These are phyloP conservation scores for Eupithecia abbreviata DNA, from an alignment of 2,888 invertebrate species.

Conservation along the genomic window DNA sequence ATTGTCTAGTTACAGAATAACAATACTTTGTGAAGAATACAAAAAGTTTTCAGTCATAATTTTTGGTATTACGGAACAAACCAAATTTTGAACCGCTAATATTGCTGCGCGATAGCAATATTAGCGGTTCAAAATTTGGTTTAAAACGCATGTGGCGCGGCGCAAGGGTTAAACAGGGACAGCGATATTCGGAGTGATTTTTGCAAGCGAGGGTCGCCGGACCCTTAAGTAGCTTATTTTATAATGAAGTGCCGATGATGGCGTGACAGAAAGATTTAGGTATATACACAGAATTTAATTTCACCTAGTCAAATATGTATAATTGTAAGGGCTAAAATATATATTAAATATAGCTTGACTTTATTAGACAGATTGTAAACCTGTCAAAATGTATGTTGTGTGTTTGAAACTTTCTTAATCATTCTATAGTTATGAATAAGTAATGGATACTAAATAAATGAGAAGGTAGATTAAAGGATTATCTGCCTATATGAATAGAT, in stretches of 20 bases:
- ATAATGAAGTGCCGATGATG: not conserved
- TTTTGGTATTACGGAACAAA: no score
- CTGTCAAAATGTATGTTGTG: not conserved
- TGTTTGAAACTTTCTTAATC: slow-evolving; percentile 1
- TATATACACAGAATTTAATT: not conserved
- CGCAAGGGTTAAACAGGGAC: no score
- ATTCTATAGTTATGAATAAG: not conserved
- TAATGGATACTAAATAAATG: not conserved
- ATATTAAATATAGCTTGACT: not conserved
- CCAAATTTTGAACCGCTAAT: no score
- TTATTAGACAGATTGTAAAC: not conserved
- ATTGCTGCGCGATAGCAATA: no score
- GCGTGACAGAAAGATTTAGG: not conserved
- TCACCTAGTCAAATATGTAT: not conserved
- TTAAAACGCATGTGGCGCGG: no score
- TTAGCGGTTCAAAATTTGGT: no score
- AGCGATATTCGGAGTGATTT: no score
- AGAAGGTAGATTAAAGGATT: not conserved
- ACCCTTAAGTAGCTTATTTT: no score
- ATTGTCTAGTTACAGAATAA: no score
- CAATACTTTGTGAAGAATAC: no score
- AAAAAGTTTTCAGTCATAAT: no score
- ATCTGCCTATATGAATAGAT: not conserved
- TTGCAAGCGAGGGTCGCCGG: no score
- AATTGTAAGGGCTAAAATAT: not conserved